Evolutionary conservation across 2,888 invertebrate species (phyloP).

Genomic region (Podabrus alpinus): DNA sequence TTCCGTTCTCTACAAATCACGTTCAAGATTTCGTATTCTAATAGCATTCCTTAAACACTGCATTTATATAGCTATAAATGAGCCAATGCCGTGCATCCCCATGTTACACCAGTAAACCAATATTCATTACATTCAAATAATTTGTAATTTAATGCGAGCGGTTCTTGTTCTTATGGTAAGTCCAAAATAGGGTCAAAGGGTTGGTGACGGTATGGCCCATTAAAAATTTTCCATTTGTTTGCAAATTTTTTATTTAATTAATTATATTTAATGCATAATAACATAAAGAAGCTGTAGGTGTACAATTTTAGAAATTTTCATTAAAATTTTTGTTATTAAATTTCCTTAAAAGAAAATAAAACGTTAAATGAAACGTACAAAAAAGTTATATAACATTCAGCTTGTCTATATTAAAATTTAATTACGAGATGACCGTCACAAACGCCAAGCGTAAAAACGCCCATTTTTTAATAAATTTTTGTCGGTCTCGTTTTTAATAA

Average conservation of each 20-base stretch:
- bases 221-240: neutral
- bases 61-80: conserved; percentile 13
- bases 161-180: neutral
- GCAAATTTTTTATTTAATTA: neutral
- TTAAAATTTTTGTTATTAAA: neutral
- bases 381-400: conserved; percentile 15
- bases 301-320: neutral
- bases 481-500: conserved; percentile 22
- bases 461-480: conserved; percentile 25
- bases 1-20: conserved; percentile 26
- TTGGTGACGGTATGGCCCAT: neutral
- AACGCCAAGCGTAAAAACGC: conserved; percentile 23
- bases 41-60: conserved; percentile 20
- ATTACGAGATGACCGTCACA: conserved; percentile 22
- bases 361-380: neutral
- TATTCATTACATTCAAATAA: neutral
- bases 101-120: neutral
- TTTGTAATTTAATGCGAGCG: neutral
- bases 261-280: neutral
- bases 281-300: neutral
- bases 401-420: conserved; percentile 21
- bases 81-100: conserved; percentile 2
- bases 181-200: neutral
- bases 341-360: neutral
- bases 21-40: conserved; percentile 18